Evolutionary conservation across 2,113 vertebrate species (phyloP), one percentile per base, ranked within the genome.

Genomic region (Cebidichthys violaceus): DNA sequence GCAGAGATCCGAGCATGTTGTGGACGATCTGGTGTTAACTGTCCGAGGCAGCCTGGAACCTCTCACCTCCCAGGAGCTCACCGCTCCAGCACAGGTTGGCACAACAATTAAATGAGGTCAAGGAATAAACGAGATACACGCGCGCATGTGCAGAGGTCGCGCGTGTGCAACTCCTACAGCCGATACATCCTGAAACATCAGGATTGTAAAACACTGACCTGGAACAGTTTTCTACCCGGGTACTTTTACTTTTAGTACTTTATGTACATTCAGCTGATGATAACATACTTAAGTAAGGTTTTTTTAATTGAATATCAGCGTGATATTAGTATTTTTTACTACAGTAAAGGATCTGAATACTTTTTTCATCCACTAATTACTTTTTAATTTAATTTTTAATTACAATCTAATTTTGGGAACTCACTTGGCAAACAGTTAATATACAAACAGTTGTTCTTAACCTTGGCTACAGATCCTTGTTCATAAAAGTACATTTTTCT

Each of bases 41-140:
- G 88, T 92, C 35, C 67, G n/a, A 57, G 54, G 4, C 33, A 62
- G 45, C 37, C n/a, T 29, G 9, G 20, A 75, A 0, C 52, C 22
- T 69, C 6, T 2, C 11, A 2, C 59, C 60, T 52, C 70, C 24
- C 70, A 7, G 14, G n/a, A 27, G 17, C 1, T 18, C 2, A 27
- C 76, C 10, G 31, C 52, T 66, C 65, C 70, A 70, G 31, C 8
- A 33, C 35, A 87, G 85, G 89, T 87, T 20, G 39, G 54, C 27
- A 13, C 66, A 55, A 13, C 9, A 4, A 20, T 45, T 15, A 15
- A 8, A 50, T 50, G 45, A 18, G 5, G 18, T 6, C 6, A 50
- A 17, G 17, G 5, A 33, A 47, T 6, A 18, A 1, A 15, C 5
- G 45, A 50, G 45, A 50, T 4, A 3, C 45, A 18, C 50, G 18